Conservation (phyloP, 2,113 vertebrate species). For the Melanotaenia duboulayi region DNA sequence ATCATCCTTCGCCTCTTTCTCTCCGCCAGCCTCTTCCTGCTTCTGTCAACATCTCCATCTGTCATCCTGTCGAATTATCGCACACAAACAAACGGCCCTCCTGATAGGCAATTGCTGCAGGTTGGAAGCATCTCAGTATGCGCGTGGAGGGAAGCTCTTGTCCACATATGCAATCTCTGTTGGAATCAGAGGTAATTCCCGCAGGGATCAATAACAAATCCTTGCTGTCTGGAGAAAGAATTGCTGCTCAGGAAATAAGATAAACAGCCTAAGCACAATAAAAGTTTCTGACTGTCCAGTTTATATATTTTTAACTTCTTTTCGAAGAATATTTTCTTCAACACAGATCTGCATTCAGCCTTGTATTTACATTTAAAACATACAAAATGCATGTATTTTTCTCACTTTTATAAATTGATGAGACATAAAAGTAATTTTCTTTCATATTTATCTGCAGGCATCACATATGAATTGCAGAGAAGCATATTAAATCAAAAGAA, state of each 20-base stretch:
- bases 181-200: conserved; percentile 32
- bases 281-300: background rate
- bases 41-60: conserved; percentile 11
- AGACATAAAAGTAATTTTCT: no score
- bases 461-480: no score
- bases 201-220: conserved; percentile 36
- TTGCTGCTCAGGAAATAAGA: conserved; percentile 31
- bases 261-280: background rate
- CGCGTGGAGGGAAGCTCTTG: conserved; percentile 7
- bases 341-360: background rate
- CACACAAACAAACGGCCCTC: conserved; percentile 22
- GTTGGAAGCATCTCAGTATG: background rate
- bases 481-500: no score
- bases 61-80: conserved; percentile 46
- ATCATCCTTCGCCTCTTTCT: conserved; percentile 10
- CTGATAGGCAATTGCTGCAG: background rate
- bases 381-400: background rate
- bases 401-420: no score
- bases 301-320: no score
- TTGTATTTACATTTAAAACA: background rate
- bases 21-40: background rate
- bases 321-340: no score
- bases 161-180: conserved; percentile 31
- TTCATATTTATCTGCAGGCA: no score
- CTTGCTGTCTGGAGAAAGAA: conserved; percentile 45